phyloP scores from a whole-genome alignment of 2,888 invertebrate species.

The Cephus nigrinus region DNA sequence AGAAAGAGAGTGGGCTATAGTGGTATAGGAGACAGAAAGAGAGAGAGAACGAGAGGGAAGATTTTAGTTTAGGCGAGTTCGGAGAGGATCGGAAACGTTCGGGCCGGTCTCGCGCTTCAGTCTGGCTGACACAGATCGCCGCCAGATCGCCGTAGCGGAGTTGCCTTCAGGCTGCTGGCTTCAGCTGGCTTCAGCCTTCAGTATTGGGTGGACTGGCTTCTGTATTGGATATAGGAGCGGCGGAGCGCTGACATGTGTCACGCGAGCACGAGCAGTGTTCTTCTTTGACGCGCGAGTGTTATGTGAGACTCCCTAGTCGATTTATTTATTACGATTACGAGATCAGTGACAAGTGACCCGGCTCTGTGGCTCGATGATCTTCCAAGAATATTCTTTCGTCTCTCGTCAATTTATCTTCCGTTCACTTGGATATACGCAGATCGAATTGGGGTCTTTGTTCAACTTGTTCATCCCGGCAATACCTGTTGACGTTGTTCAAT shows the following conservation, averaged over 20 bases:
- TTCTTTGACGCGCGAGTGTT: not conserved
- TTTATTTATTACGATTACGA: constrained; percentile 25
- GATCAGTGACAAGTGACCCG: not conserved
- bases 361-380: not conserved
- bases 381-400: not conserved
- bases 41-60: not conserved
- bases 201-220: constrained; percentile 46
- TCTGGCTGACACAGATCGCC: not conserved
- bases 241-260: constrained; percentile 45
- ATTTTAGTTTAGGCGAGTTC: constrained; percentile 1
- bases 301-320: constrained; percentile 17
- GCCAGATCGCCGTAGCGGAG: constrained; percentile 14
- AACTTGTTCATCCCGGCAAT: not conserved
- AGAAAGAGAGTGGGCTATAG: not conserved
- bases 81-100: constrained; percentile 25
- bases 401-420: not conserved
- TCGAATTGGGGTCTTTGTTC: not conserved
- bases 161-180: constrained; percentile 14
- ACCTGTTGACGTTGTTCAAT: not conserved
- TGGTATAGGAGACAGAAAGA: not conserved
- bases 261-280: constrained; percentile 36
- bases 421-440: not conserved
- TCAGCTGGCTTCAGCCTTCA: constrained; percentile 24
- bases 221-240: constrained; percentile 34
- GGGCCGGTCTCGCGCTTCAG: constrained; percentile 15